Evolutionary conservation across 1,140 invertebrate genomes (phyloP), one percentile per base, ranked within the genome.

Genomic region (Brachionus asplanchnoidis): DNA sequence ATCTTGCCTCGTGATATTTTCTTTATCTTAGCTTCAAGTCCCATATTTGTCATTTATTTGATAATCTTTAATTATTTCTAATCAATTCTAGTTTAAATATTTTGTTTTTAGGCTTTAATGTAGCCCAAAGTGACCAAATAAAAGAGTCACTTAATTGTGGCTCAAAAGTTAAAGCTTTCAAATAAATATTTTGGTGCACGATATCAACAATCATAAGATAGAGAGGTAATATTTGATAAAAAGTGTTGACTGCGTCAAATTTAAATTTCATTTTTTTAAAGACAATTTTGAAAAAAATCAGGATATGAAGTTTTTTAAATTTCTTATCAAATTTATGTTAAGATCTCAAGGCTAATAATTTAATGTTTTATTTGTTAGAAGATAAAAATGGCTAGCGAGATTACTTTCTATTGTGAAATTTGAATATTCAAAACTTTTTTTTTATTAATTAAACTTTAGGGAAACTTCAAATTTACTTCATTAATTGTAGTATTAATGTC

Each of bases 1-100:
- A 56, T 56, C 44, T 46, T n/a, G 53, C 14, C 14, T 56, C 14
- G 53, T 56, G 53, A 60, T 26, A 60, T 60, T 60, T 60, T 60
- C n/a, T 17, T 20, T 60, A 60, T 60, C 17, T 60, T 60, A 23
- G 44, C 44, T 46, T 46, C 14, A 12, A 46, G 44, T 20, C 53
- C 20, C 53, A 60, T 20, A 60, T 20, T 60, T 60, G 53, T 60
- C n/a, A 20, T 20, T 60, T 20, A 20, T 20, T 60, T 60, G 20
- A 60, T 60, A 60, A 60, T 60, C 53, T 60, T 60, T 20, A 23
- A 23, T 26, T 60, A 60, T 8, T 46, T 60, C 17, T 26, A 20
- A 60, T 60, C 53, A 60, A 60, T 60, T 60, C 53, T 60, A 60
- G n/a, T 60, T 60, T 60, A 60, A 23, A 60, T 60, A 60, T 60